Evolutionary conservation across 2,888 invertebrate species (phyloP), one percentile per base, ranked within the genome.

Genomic region (Archips crataeganus): DNA sequence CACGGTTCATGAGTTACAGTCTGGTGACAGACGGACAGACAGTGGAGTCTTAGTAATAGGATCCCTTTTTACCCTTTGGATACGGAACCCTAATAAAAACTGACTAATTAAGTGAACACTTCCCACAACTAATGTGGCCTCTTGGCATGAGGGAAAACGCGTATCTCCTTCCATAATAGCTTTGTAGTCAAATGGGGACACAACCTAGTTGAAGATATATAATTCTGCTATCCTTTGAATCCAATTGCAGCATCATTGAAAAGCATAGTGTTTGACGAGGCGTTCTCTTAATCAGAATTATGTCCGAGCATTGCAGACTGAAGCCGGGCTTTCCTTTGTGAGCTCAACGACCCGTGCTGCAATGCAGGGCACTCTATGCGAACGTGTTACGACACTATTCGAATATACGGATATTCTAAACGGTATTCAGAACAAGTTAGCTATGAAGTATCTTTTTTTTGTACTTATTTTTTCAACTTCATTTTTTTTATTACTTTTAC

Each of bases 311-410:
- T 32, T 57, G 11, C 51, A 23, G 51, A 54, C 15, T 54, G 51
- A 2, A 54, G 51, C 32, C 57, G 54, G 9, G 54, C 11, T 32
- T 57, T 57, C 63, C 63, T 63, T 63, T 63, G 63, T 63, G 63
- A 63, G 34, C 15, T n/a, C 39, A 42, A 42, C 11, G 42, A 62
- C 6, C 62, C 13, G 13, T 23, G n/a, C 45, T 47, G 63, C 63
- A 47, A 63, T 63, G 47, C 32, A 47, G 63, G 23, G 34, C 47
- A 47, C 23, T 63, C 63, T 47, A 13, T 32, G 32, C 32, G 34
- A 9, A 63, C 32, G 47, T 47, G 5, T 9, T 32, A 32, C 47
- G 11, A 63, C 47, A 62, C 10, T 63, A 45, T 62, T 62, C 32
- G 23, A 23, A 54, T 8, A 8, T 54, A 23, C 15, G 13, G 54